A percentile compares a stretch with the other conserved stretches of the same genome.
Conservation (phyloP, 2,113 vertebrate species). For the Columba livia region DNA sequence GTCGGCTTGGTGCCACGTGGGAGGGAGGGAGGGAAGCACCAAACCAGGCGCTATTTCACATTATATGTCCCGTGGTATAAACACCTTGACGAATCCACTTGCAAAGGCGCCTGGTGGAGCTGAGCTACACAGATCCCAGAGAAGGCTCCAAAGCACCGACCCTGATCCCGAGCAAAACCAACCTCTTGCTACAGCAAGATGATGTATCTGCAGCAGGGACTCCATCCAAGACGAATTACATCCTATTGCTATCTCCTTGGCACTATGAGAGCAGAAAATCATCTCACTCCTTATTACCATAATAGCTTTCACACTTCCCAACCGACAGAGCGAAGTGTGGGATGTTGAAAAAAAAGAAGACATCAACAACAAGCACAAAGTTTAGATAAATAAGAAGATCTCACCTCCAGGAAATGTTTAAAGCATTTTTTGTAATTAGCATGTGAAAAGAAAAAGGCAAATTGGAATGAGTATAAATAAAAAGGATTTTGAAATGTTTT, state of each 20-base stretch:
- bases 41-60: neutral
- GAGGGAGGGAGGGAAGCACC: neutral
- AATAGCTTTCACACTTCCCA: constrained; percentile 56
- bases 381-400: constrained; percentile 2
- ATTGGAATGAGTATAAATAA: neutral
- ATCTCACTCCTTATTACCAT: constrained; percentile 8
- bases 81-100: neutral
- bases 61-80: accelerated
- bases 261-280: constrained; percentile 17
- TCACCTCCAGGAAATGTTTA: constrained; percentile 7
- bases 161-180: neutral
- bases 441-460: neutral
- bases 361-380: neutral
- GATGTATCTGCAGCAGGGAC: neutral
- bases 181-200: neutral
- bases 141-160: neutral
- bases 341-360: neutral
- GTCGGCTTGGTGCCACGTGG: neutral
- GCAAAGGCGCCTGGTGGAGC: neutral
- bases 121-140: neutral
- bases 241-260: constrained; percentile 12
- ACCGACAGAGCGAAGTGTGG: neutral
- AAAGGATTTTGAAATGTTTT: neutral
- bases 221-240: constrained; percentile 30
- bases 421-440: constrained; percentile 1